phyloP scores from a whole-genome alignment of 2,888 invertebrate genomes.

The Diarsia dahlii region DNA sequence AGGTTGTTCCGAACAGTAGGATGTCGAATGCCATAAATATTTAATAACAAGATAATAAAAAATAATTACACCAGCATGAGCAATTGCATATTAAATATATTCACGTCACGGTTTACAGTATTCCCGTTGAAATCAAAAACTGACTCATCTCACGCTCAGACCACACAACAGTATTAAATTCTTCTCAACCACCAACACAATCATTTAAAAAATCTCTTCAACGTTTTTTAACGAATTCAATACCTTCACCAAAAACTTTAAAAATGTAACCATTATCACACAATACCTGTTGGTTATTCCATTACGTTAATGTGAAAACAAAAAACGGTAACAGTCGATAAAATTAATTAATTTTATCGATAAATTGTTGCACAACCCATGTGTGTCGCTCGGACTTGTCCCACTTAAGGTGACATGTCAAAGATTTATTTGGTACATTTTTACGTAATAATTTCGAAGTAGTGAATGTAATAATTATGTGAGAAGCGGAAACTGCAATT shows the following conservation, averaged over 20 bases:
- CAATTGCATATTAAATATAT: slow-evolving; percentile 11
- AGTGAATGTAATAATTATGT: slow-evolving; percentile 53
- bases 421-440: slow-evolving; percentile 55
- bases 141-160: slow-evolving; percentile 37
- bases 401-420: slow-evolving; percentile 41
- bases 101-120: background rate
- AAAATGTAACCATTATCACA: slow-evolving; percentile 50
- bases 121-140: slow-evolving; percentile 32
- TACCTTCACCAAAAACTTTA: slow-evolving; percentile 18
- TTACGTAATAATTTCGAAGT: slow-evolving; percentile 50
- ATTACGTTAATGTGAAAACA: slow-evolving; percentile 40
- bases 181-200: slow-evolving; percentile 8
- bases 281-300: slow-evolving; percentile 56
- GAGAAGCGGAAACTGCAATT: slow-evolving; percentile 58
- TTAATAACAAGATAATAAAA: background rate
- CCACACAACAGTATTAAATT: slow-evolving; percentile 31
- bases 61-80: background rate
- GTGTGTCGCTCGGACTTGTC: slow-evolving; percentile 25
- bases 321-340: slow-evolving; percentile 46
- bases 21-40: background rate
- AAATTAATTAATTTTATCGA: slow-evolving; percentile 53
- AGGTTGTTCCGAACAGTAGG: background rate
- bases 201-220: slow-evolving; percentile 6
- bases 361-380: slow-evolving; percentile 51
- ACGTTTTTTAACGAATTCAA: slow-evolving; percentile 33